These are phyloP conservation scores for Caenorhabditis parvicauda DNA, from an alignment of 2,888 invertebrate species.

Conservation along the genomic window DNA sequence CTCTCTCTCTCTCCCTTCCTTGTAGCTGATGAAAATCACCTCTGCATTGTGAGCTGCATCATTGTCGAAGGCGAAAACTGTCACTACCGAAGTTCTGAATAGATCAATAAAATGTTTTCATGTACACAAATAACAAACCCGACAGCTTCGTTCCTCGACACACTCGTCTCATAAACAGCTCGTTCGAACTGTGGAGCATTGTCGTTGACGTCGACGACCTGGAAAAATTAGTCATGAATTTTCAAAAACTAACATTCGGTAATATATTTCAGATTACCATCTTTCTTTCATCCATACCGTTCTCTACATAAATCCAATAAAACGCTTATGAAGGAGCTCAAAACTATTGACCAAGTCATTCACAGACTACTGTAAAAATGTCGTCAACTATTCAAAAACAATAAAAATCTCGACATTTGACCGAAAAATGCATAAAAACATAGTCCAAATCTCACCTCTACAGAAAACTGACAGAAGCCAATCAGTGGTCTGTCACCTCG, in stretches of 20 bases:
- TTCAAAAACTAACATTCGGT: too few relatives aligned
- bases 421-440: too few relatives aligned
- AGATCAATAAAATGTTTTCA: not conserved
- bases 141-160: slow-evolving; percentile 43
- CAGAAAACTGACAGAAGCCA: slow-evolving; percentile 96
- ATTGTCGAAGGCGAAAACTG: slow-evolving; percentile 58
- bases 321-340: too few relatives aligned
- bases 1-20: not conserved
- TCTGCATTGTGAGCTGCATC: slow-evolving; percentile 57
- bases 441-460: too few relatives aligned
- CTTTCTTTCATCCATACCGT: too few relatives aligned
- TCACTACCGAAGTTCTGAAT: slow-evolving; percentile 49
- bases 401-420: too few relatives aligned
- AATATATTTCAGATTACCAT: too few relatives aligned
- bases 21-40: not conserved
- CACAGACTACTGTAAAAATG: too few relatives aligned
- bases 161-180: slow-evolving; percentile 61
- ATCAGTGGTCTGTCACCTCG: slow-evolving; percentile 95
- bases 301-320: too few relatives aligned
- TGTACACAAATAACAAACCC: slow-evolving; percentile 15
- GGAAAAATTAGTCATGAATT: not conserved
- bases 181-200: slow-evolving; percentile 87
- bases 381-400: too few relatives aligned
- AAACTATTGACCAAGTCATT: too few relatives aligned
- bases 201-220: slow-evolving; percentile 94